Percentiles rank a stretch among this genome's conserved stretches.
Conservation (phyloP, 2,113 vertebrate species). For the Synodontis membranacea region DNA sequence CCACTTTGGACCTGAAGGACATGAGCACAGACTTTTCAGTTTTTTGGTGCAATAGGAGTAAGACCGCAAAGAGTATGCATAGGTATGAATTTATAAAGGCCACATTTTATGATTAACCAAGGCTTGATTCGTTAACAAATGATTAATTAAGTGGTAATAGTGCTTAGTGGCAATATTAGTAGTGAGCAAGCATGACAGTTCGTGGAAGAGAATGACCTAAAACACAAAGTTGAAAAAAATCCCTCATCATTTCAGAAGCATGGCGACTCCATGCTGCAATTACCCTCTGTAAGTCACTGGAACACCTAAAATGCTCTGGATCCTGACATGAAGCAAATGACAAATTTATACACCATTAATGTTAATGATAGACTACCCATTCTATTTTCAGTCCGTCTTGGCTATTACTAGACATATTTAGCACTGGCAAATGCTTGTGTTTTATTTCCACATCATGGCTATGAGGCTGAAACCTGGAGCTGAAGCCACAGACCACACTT, state of each 20-base stretch:
- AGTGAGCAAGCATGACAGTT: background rate
- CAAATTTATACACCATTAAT: constrained; percentile 76
- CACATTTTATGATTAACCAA: background rate
- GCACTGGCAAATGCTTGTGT: constrained; percentile 67
- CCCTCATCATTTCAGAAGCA: constrained; percentile 14
- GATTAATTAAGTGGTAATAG: background rate
- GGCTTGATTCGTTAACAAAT: background rate
- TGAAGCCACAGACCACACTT: constrained; percentile 74
- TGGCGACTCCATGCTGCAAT: constrained; percentile 6
- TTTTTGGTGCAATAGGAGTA: constrained; percentile 3
- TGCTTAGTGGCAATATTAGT: background rate
- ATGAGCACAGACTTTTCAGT: constrained; percentile 36
- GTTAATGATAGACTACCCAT: constrained; percentile 73
- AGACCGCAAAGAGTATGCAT: background rate
- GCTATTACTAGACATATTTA: constrained; percentile 76
- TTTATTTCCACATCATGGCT: constrained; percentile 69
- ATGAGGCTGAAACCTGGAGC: constrained; percentile 69
- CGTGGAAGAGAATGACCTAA: background rate
- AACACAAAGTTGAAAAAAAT: constrained; percentile 15
- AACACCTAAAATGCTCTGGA: constrained; percentile 62
- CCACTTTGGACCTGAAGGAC: constrained; percentile 46
- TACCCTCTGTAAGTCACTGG: constrained; percentile 56
- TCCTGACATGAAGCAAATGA: constrained; percentile 65
- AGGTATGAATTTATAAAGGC: background rate
- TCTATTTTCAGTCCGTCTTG: constrained; percentile 73